Base-by-base conservation (phyloP, 2,797 vertebrate genomes). In the Poecilia wingei region DNA sequence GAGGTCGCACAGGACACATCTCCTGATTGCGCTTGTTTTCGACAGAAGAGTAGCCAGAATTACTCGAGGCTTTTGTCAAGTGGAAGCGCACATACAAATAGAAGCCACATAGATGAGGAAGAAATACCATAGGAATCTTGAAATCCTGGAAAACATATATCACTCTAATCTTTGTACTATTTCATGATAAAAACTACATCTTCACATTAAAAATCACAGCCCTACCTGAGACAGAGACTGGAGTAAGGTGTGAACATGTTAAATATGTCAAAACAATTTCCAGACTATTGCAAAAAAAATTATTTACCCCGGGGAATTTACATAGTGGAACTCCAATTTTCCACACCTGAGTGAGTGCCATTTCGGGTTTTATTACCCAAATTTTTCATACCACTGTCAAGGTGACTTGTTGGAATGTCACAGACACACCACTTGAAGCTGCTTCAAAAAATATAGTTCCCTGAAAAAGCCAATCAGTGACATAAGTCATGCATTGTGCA, bases 331-430 rank as follows among this genome's bases (percentile, higher is more conserved):
- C 74, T 84, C 75, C 74, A 88, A 74, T 88, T 86, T 89, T 81
- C 84, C 75, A 81, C 82, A 77, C 72, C 45, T 81, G 84, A 87
- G 78, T 79, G 77, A 83, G 59, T 79, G 75, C 53, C 74, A 78
- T 87, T 84, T 79, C 82, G 84, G 82, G 81, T 88, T 91, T 94
- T 91, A 91, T 92, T 90, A 82, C 83, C 71, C 80, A 88, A 87
- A 91, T 92, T 88, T 90, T 89, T 93, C 90, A 92, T 82, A 85
- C 82, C 51, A 55, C 84, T 88, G 91, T 92, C 91, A 93, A 93
- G 89, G 92, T 93, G 93, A 95, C 89, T 91, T 90, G 87, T 91
- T 86, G 82, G 82, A 90, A 85, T 89, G 88, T 92, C 93, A 94
- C 87, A 89, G 80, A 78, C 83, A 87, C 85, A 86, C 75, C 73